phyloP scores from a whole-genome alignment of 2,888 invertebrate species.

The Galerucella calmariensis region DNA sequence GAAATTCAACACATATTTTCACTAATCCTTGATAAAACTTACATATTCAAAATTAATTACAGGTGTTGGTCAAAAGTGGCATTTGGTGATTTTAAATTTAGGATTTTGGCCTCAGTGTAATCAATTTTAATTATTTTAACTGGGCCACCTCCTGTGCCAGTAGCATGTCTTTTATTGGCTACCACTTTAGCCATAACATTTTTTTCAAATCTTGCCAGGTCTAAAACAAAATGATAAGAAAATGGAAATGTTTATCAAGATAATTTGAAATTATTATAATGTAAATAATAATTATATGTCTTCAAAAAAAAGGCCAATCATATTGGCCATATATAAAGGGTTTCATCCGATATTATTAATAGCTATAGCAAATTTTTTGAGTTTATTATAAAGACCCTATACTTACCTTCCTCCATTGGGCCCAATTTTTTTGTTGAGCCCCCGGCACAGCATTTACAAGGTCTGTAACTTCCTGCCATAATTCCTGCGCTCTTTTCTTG shows the following conservation, averaged over 20 bases:
- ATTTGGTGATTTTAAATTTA: too few species aligned
- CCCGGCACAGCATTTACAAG: background rate
- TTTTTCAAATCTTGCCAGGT: conserved; percentile 1
- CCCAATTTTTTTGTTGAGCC: background rate
- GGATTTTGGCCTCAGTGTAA: too few species aligned
- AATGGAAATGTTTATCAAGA: background rate
- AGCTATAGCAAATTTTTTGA: background rate
- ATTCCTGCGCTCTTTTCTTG: background rate
- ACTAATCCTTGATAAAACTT: too few species aligned
- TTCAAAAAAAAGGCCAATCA: background rate
- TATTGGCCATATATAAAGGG: background rate
- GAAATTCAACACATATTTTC: too few species aligned
- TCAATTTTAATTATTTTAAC: too few species aligned
- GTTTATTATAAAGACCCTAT: background rate
- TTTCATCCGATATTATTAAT: background rate
- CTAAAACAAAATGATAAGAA: background rate
- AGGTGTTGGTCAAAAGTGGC: too few species aligned
- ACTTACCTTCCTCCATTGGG: background rate
- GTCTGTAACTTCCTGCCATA: background rate
- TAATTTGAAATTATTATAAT: background rate
- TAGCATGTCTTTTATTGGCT: too few species aligned
- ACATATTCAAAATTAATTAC: too few species aligned
- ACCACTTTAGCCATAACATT: too few species aligned
- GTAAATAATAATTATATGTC: background rate
- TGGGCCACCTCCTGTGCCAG: too few species aligned